These are phyloP conservation scores for Brachyalestes nurse DNA, from an alignment of 2,797 vertebrate genomes.

Conservation along the genomic window DNA sequence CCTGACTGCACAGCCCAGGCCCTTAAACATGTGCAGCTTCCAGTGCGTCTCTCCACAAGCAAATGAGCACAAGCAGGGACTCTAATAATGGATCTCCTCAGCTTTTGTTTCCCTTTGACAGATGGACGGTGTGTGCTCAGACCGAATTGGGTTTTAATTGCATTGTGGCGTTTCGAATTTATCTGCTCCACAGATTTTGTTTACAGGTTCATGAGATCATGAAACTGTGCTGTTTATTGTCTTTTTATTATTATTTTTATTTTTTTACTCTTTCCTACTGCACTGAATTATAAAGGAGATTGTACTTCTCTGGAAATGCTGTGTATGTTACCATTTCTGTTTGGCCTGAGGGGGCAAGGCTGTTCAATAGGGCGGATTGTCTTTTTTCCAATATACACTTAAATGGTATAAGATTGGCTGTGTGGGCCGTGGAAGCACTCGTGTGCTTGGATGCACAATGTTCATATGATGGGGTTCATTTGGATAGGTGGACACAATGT, in stretches of 20 bases:
- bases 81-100: constrained; percentile 95
- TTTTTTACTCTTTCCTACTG: constrained; percentile 55
- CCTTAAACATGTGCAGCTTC: constrained; percentile 88
- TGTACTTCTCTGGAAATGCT: constrained; percentile 89
- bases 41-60: constrained; percentile 94
- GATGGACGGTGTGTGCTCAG: constrained; percentile 98
- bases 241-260: constrained; percentile 53
- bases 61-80: constrained; percentile 97
- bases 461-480: constrained; percentile 78
- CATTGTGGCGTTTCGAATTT: constrained; percentile 99
- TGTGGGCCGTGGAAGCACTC: constrained; percentile 72
- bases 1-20: constrained; percentile 87
- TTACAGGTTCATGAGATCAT: constrained; percentile 96
- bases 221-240: constrained; percentile 83
- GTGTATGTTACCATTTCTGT: constrained; percentile 89
- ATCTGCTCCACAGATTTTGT: constrained; percentile 99
- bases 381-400: constrained; percentile 82
- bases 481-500: constrained; percentile 76
- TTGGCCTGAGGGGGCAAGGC: constrained; percentile 86
- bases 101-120: constrained; percentile 99
- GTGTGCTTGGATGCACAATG: constrained; percentile 77
- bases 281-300: constrained; percentile 86
- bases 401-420: constrained; percentile 81
- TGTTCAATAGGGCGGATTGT: constrained; percentile 89
- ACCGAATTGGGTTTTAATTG: constrained; percentile 99